These are phyloP conservation scores for Tetramorium simillimum DNA, from an alignment of 1,140 invertebrate genomes.

Conservation along the genomic window DNA sequence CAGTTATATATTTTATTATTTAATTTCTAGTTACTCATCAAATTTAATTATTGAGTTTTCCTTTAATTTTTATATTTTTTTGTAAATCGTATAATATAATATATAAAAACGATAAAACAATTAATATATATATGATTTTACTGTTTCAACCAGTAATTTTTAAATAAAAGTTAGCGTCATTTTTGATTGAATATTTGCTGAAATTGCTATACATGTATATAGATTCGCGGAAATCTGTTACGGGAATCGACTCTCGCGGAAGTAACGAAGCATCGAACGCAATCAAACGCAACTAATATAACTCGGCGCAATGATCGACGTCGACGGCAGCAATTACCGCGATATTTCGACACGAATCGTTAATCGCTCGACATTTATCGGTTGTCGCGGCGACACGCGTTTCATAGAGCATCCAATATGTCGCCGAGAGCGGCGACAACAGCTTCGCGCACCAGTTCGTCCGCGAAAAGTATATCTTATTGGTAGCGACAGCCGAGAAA, in stretches of 20 bases:
- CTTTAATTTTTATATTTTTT: neutral
- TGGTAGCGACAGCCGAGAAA: neutral
- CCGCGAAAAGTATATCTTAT: slow-evolving; percentile 15
- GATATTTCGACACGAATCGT: slow-evolving; percentile 54
- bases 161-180: neutral
- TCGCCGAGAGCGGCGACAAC: neutral
- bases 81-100: neutral
- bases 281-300: slow-evolving; percentile 53
- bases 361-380: slow-evolving; percentile 57
- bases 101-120: neutral
- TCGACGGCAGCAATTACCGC: slow-evolving; percentile 41
- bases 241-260: neutral
- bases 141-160: neutral
- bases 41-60: neutral
- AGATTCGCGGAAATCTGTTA: neutral
- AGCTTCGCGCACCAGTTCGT: neutral
- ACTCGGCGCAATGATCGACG: slow-evolving; percentile 47
- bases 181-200: slow-evolving; percentile 13
- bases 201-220: neutral
- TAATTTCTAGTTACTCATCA: neutral
- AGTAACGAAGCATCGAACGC: slow-evolving; percentile 36
- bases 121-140: neutral
- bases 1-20: neutral
- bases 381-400: slow-evolving; percentile 38
- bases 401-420: slow-evolving; percentile 40